Base-by-base conservation (phyloP, 2,113 vertebrate species). In the Coregonus clupeaformis region DNA sequence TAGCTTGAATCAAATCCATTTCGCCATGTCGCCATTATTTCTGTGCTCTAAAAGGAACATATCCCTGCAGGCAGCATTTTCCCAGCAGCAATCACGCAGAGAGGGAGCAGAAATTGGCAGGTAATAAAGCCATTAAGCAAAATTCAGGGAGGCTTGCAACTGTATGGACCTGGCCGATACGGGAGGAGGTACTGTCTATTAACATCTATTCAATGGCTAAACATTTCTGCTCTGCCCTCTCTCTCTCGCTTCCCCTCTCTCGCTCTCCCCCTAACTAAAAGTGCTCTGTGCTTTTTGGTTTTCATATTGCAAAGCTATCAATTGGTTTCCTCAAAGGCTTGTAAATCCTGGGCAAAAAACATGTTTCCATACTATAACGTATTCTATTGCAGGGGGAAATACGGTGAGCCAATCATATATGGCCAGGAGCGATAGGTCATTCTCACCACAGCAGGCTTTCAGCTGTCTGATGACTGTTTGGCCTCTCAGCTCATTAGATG, bases 1-100 rank as follows among this genome's bases (percentile, higher is more conserved):
- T n/a, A n/a, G 24, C 32, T 42, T 27, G 62, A 62, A 64, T 76
- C 47, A 62, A 70, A 82, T 73, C 24, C n/a, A 76, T 76, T 68
- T 72, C 14, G 13, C 36, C 13, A 57, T 32, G 11, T 60, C 60
- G 60, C 6, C 24, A 49, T 78, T 82, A 69, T 64, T 76, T 78
- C 24, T 64, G 59, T 63, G 32, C 32, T 60, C 22, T 32, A 49
- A 75, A 52, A 25, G 27, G 16, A 68, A 72, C 63, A 47, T 49
- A 36, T 62, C 27, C 24, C 69, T 55, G 49, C 36, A 63, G 57
- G 49, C 36, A 63, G 57, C 57, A 60, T 60, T 60, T 22, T 60
- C 57, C n/a, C 57, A 22, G n/a, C 57, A 60, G 57, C 18, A 11
- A 60, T 60, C 57, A 60, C 0, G 1, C 9, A 60, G n/a, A 60